Conservation (phyloP, 1,140 invertebrate genomes). For the Mactra quadrangularis region DNA sequence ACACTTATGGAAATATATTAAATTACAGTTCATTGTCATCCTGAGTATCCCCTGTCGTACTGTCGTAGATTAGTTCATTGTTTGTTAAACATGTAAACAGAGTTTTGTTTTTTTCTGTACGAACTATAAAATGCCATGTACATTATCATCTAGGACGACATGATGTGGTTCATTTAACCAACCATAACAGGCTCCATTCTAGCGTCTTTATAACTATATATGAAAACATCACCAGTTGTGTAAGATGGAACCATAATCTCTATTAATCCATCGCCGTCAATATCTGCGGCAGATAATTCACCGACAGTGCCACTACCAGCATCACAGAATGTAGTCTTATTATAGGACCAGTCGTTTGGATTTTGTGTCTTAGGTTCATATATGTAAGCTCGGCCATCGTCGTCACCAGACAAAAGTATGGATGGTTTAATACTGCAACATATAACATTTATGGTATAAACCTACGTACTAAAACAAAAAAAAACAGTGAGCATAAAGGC, state of each 20-base stretch:
- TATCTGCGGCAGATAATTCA: conserved; percentile 78
- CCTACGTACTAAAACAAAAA: no score
- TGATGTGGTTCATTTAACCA: no score
- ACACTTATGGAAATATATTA: no score
- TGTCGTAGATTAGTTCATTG: no score
- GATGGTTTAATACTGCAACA: conserved; percentile 65
- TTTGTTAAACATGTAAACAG: no score
- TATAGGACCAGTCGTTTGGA: conserved; percentile 77
- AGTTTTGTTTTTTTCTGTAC: no score
- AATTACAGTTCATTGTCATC: no score
- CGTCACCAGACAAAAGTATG: conserved; percentile 81
- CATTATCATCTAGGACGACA: no score
- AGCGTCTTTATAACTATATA: conserved; percentile 9
- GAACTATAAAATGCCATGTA: no score
- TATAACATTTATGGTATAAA: no score
- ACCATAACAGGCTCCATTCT: not conserved
- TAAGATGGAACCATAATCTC: conserved; percentile 81
- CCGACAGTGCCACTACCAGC: conserved; percentile 63
- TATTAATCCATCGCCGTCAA: conserved; percentile 80
- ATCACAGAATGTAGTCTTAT: conserved; percentile 66
- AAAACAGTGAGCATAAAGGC: no score
- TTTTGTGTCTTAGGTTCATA: conserved; percentile 72
- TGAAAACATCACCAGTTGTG: conserved; percentile 67
- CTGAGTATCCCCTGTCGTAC: no score
- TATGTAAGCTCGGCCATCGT: conserved; percentile 81